Evolutionary conservation across 2,888 invertebrate species (phyloP).

Genomic region (Temnothorax rugatulus): DNA sequence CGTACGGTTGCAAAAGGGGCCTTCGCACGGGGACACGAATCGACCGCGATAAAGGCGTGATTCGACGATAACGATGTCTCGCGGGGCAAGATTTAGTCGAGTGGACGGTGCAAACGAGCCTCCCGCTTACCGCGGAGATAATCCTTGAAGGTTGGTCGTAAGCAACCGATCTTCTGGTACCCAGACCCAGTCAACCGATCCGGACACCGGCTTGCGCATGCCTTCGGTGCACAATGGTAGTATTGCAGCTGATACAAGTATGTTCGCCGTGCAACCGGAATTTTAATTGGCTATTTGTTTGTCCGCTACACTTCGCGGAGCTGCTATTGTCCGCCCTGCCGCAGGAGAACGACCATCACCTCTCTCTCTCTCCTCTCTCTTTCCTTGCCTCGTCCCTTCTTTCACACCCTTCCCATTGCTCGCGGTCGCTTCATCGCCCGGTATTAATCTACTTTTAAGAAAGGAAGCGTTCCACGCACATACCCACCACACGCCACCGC

Average conservation of each 20-base stretch:
- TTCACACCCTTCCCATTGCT: slow-evolving; percentile 17
- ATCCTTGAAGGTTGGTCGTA: slow-evolving; percentile 74
- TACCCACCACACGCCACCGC: background rate
- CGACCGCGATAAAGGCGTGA: slow-evolving; percentile 66
- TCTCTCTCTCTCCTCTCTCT: slow-evolving; percentile 45
- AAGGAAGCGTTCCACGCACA: slow-evolving; percentile 37
- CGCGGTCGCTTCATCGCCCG: slow-evolving; percentile 58
- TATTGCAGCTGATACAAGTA: slow-evolving; percentile 82
- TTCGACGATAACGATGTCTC: slow-evolving; percentile 72
- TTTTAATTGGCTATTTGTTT: slow-evolving; percentile 84
- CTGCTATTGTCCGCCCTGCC: slow-evolving; percentile 77
- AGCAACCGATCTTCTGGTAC: slow-evolving; percentile 78
- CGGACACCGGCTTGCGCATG: slow-evolving; percentile 78
- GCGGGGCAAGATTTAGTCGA: slow-evolving; percentile 61
- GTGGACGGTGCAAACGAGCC: slow-evolving; percentile 74
- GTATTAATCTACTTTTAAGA: slow-evolving; percentile 65
- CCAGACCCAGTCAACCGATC: slow-evolving; percentile 76
- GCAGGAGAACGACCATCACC: slow-evolving; percentile 68
- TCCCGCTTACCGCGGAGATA: slow-evolving; percentile 65
- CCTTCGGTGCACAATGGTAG: slow-evolving; percentile 80
- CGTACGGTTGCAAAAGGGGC: background rate
- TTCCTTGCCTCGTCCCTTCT: slow-evolving; percentile 27
- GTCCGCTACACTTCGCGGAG: slow-evolving; percentile 81
- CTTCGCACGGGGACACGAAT: slow-evolving; percentile 53
- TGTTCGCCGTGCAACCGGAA: slow-evolving; percentile 83